Conservation (phyloP, 2,888 invertebrate species). For the Acleris holmiana region DNA sequence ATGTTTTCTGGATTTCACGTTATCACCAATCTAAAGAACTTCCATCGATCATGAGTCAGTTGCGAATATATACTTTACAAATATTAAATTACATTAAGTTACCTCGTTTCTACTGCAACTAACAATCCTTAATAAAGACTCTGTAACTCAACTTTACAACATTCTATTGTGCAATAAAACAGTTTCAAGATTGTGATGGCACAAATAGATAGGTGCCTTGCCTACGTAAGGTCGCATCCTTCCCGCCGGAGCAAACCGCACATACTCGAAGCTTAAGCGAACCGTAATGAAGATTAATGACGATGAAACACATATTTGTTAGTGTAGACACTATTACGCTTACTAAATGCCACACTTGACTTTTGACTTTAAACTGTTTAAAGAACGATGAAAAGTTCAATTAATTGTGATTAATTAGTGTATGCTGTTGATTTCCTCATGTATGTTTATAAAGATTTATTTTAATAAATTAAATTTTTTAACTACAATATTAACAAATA, state of each 20-base stretch:
- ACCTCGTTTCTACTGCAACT: neutral
- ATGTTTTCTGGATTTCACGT: too few species aligned
- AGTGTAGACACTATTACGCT: slow-evolving; percentile 35
- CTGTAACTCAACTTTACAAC: slow-evolving; percentile 26
- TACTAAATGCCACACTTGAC: slow-evolving; percentile 35
- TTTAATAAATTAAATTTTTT: too few species aligned
- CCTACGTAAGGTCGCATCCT: slow-evolving; percentile 36
- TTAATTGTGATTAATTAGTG: too few species aligned
- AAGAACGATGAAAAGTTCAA: slow-evolving; percentile 3
- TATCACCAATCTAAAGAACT: too few species aligned
- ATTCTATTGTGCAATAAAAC: slow-evolving; percentile 35
- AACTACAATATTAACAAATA: too few species aligned
- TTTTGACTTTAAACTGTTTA: slow-evolving; percentile 22
- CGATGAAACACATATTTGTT: slow-evolving; percentile 57
- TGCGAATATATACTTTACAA: too few species aligned
- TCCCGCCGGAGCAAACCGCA: slow-evolving; percentile 63
- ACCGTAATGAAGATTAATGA: slow-evolving; percentile 80
- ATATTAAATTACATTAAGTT: neutral
- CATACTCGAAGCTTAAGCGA: slow-evolving; percentile 61
- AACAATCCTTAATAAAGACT: slow-evolving; percentile 14
- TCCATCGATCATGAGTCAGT: too few species aligned
- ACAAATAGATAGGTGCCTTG: slow-evolving; percentile 28
- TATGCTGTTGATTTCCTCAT: too few species aligned
- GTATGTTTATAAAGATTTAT: too few species aligned
- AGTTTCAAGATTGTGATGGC: slow-evolving; percentile 36